Evolutionary conservation across 2,113 vertebrate genomes (phyloP), one percentile per base, ranked within the genome.

Genomic region (Hypomesus transpacificus): DNA sequence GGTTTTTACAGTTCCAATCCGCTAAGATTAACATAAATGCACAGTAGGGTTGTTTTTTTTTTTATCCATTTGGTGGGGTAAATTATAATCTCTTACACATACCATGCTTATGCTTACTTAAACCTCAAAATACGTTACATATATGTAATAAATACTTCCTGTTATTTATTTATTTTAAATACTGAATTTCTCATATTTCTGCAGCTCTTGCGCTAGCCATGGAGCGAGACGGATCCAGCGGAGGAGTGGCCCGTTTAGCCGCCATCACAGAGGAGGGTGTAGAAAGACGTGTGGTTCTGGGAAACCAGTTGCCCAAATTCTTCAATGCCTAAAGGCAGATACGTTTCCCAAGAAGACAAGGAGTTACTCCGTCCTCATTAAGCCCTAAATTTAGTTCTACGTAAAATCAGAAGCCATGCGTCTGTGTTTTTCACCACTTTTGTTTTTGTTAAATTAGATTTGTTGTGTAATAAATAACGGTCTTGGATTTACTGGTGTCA

Each of bases 221-320:
- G 95, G 94, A 96, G 77, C 83, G 95, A 1, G 95, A 97, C 1
- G 95, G 95, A 8, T 96, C 95, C 66, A 95, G 94, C 4, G 95
- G 95, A 0, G 95, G 95, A 0, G 94, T 97, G 70, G 90, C 94
- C 75, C 89, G 95, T 26, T 80, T 96, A 81, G 94, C 94, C 0
- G 89, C 91, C 80, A 94, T 97, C 85, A 92, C 91, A 0, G 92
- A 96, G 82, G 84, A 86, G 0, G 94, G 94, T 0, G 91, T 97
- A 73, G 95, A 97, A 78, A 84, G 94, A 18, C 89, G 86, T 1
- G 94, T 94, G 21, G 90, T 96, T 26, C 80, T 95, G 68, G 95
- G 95, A 1, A 89, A 94, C 80, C 84, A 95, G 84, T 90, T 96
- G 53, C 93, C 94, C 14, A 90, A 87, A 11, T 93, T 93, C 85